Percentiles rank a stretch among this genome's conserved stretches.
These are phyloP conservation scores for Cepaea nemoralis DNA, from an alignment of 1,140 invertebrate genomes.

Conservation along the genomic window DNA sequence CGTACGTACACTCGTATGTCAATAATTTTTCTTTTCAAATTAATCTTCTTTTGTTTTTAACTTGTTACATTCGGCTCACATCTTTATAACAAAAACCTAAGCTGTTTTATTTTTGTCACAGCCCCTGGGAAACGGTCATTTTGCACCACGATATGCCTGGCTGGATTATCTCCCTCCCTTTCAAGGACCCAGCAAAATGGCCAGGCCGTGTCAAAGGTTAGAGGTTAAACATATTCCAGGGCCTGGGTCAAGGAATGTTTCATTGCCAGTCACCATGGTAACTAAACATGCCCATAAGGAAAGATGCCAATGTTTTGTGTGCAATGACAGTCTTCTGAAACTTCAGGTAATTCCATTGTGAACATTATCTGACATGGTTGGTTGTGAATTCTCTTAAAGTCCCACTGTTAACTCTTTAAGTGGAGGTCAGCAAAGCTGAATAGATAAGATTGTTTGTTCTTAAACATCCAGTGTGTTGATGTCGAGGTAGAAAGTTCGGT, in stretches of 20 bases:
- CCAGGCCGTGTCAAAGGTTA: constrained; percentile 37
- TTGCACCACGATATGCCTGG: constrained; percentile 49
- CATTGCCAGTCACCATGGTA: constrained; percentile 22
- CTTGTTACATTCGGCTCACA: no score
- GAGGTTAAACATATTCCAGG: constrained; percentile 33
- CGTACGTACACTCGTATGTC: no score
- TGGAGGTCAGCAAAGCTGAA: no score
- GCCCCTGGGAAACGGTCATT: constrained; percentile 49
- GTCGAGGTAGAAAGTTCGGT: no score
- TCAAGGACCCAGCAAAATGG: constrained; percentile 35
- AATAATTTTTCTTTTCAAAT: no score
- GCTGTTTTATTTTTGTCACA: constrained; percentile 7
- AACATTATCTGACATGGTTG: no score
- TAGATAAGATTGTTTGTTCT: no score
- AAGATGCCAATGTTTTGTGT: constrained; percentile 46
- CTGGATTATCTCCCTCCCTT: constrained; percentile 53
- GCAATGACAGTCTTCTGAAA: constrained; percentile 50
- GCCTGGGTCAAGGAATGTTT: not conserved
- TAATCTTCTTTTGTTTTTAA: no score
- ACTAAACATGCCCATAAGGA: constrained; percentile 5
- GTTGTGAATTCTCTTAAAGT: no score
- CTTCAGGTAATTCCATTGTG: constrained; percentile 54
- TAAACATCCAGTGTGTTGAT: no score
- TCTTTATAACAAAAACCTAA: no score
- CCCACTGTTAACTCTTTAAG: no score